phyloP scores from a whole-genome alignment of 1,140 invertebrate species.

The Formica selysi region DNA sequence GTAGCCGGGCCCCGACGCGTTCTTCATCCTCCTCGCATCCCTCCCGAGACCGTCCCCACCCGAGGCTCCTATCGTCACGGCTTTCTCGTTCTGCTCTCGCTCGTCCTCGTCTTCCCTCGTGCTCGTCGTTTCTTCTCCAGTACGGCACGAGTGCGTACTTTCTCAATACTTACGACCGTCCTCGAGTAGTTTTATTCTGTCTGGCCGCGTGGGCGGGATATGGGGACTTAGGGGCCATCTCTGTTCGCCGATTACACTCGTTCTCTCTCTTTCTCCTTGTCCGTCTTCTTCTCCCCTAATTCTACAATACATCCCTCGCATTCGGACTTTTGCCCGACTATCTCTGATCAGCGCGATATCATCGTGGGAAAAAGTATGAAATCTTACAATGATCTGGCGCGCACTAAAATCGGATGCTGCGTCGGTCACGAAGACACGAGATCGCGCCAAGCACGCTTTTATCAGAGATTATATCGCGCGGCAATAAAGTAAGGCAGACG shows the following conservation, averaged over 20 bases:
- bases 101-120: slow-evolving; percentile 49
- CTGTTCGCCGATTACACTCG: slow-evolving; percentile 80
- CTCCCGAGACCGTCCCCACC: slow-evolving; percentile 37
- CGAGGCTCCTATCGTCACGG: slow-evolving; percentile 56
- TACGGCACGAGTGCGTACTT: slow-evolving; percentile 78
- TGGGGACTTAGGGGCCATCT: slow-evolving; percentile 78
- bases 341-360: not conserved
- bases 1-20: not conserved
- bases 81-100: not conserved
- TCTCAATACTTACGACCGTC: slow-evolving; percentile 82
- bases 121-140: slow-evolving; percentile 55
- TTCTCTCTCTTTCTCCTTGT: slow-evolving; percentile 59
- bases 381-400: slow-evolving; percentile 6
- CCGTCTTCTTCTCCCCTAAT: not conserved
- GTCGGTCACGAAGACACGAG: not conserved
- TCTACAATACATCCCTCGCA: not conserved
- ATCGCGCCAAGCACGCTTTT: slow-evolving; percentile 10
- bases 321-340: not conserved
- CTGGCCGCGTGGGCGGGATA: slow-evolving; percentile 82
- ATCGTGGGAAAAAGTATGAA: not conserved
- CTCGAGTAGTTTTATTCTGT: slow-evolving; percentile 85
- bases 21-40: slow-evolving; percentile 56
- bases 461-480: slow-evolving; percentile 42
- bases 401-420: slow-evolving; percentile 16
- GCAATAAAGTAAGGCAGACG: slow-evolving; percentile 49